A percentile compares a stretch with the other conserved stretches of the same genome.
These are phyloP conservation scores for Microplitis mediator DNA, from an alignment of 1,140 invertebrate species.

Conservation along the genomic window DNA sequence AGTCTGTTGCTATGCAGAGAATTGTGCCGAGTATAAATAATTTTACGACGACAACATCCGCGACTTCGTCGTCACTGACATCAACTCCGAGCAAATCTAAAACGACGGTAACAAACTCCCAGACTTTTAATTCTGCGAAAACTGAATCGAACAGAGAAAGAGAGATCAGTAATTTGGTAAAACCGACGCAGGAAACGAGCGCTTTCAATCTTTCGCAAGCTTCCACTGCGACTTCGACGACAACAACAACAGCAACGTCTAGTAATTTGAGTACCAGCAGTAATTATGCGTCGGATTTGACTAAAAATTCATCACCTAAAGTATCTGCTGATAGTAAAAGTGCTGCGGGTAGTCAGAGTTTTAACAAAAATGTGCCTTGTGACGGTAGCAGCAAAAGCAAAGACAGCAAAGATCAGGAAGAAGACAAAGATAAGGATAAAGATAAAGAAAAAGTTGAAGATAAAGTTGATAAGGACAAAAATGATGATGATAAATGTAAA, in stretches of 20 bases:
- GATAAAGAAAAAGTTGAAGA: background rate
- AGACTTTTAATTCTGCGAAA: background rate
- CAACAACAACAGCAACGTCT: background rate
- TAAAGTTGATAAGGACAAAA: background rate
- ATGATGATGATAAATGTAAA: background rate
- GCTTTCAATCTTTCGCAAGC: constrained; percentile 43
- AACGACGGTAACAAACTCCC: constrained; percentile 30
- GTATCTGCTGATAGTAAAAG: background rate
- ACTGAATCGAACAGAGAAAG: no score
- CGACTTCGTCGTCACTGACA: background rate
- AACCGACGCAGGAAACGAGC: constrained; percentile 31
- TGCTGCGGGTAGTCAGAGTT: background rate
- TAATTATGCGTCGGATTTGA: background rate
- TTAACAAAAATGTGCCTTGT: background rate
- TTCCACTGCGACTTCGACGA: constrained; percentile 31
- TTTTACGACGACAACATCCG: constrained; percentile 31
- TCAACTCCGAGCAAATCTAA: constrained; percentile 29
- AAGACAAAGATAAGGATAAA: background rate
- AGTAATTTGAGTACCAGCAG: background rate
- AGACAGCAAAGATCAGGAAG: background rate
- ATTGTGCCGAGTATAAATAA: constrained; percentile 52
- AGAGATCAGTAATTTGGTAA: no score
- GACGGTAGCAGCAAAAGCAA: background rate
- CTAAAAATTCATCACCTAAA: background rate
- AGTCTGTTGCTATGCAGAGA: constrained; percentile 53